A percentile compares a stretch with the other conserved stretches of the same genome.
Conservation (phyloP, 1,140 invertebrate genomes). For the Zaprionus camerounensis region DNA sequence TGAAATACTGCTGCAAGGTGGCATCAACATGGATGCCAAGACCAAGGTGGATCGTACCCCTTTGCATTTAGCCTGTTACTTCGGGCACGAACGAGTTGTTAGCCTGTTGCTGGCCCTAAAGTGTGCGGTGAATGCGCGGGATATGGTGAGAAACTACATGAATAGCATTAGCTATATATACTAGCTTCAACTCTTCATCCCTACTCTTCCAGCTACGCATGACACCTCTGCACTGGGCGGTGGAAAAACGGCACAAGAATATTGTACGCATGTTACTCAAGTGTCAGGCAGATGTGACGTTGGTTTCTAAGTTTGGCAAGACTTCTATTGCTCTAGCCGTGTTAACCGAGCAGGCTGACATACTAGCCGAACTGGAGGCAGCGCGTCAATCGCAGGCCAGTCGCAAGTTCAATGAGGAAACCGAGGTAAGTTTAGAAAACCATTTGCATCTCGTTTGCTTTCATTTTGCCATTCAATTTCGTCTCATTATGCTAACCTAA, state of each 20-base stretch:
- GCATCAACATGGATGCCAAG: conserved; percentile 93
- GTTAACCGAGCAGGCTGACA: conserved; percentile 73
- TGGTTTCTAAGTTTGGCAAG: conserved; percentile 93
- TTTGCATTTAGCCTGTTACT: conserved; percentile 93
- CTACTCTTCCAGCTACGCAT: conserved; percentile 89
- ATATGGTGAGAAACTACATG: conserved; percentile 88
- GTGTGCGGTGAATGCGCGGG: conserved; percentile 91
- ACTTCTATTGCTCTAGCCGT: conserved; percentile 91
- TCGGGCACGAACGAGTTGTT: conserved; percentile 92
- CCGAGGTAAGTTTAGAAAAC: conserved; percentile 57
- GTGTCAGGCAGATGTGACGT: conserved; percentile 89
- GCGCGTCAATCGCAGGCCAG: conserved; percentile 69
- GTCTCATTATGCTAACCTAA: conserved; percentile 28
- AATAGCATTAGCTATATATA: no score
- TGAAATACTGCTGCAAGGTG: conserved; percentile 92
- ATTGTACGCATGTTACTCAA: conserved; percentile 90
- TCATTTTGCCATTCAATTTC: not conserved
- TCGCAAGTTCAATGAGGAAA: conserved; percentile 72
- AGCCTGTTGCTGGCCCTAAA: conserved; percentile 91
- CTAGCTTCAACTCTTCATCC: not conserved
- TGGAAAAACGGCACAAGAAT: conserved; percentile 91
- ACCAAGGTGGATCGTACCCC: conserved; percentile 97
- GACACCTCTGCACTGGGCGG: conserved; percentile 98
- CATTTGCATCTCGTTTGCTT: not conserved
- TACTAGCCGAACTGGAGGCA: conserved; percentile 74